Evolutionary conservation across 2,797 vertebrate genomes (phyloP).

Genomic region (Argya squamiceps): DNA sequence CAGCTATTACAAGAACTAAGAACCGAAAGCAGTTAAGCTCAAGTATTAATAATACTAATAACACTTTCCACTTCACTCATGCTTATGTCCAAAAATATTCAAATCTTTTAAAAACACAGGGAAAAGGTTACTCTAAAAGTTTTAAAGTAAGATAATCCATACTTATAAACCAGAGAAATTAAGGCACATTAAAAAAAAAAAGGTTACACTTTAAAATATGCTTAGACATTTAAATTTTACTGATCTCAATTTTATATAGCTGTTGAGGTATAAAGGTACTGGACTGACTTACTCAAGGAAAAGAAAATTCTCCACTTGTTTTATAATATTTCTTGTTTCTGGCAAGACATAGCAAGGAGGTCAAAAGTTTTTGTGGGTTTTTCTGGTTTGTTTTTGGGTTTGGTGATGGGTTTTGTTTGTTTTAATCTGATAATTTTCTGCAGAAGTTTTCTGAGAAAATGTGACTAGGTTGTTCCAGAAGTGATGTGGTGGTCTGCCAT

Average conservation of each 20-base stretch:
- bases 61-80: neutral
- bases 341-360: neutral
- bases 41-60: constrained; percentile 10
- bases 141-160: neutral
- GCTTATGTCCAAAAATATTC: neutral
- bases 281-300: neutral
- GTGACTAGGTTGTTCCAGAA: neutral
- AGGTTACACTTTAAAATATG: neutral
- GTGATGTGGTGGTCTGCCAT: neutral
- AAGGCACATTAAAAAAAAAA: neutral
- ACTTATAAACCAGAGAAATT: neutral
- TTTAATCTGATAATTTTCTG: neutral
- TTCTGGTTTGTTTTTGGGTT: neutral
- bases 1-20: constrained; percentile 7
- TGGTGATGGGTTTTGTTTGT: neutral
- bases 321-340: neutral
- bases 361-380: neutral
- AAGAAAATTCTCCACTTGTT: neutral
- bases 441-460: neutral
- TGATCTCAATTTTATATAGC: neutral
- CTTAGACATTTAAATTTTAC: neutral
- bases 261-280: neutral
- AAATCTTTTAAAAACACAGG: neutral
- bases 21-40: neutral
- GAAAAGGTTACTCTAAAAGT: neutral